Evolutionary conservation across 2,113 vertebrate genomes (phyloP).

Genomic region (Phalacrocorax aristotelis): DNA sequence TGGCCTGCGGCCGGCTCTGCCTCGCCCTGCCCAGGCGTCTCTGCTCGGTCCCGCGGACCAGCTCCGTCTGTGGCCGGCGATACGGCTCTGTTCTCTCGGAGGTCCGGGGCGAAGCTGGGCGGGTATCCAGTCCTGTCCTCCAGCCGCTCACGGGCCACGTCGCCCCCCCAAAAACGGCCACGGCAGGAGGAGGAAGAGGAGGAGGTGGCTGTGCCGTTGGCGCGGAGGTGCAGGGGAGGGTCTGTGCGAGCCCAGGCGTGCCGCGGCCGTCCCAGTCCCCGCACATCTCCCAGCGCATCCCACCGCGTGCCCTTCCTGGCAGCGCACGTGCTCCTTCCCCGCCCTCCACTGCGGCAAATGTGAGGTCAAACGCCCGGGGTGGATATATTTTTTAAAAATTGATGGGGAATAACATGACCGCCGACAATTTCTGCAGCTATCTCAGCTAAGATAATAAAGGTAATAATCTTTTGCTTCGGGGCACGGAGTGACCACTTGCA

Average conservation of each 20-base stretch:
- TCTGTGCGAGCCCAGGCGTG: not conserved
- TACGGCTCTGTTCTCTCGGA: not conserved
- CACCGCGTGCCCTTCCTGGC: not conserved
- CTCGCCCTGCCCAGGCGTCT: not conserved
- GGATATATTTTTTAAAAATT: not conserved
- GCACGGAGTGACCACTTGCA: not conserved
- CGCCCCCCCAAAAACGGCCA: not conserved
- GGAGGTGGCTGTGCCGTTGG: not conserved
- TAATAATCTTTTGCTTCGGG: conserved; percentile 10
- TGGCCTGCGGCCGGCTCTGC: not conserved
- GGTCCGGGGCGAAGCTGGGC: not conserved
- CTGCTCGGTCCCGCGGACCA: not conserved
- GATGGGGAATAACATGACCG: not conserved
- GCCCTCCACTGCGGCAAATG: not conserved
- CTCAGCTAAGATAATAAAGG: conserved; percentile 1
- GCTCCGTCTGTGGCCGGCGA: not conserved
- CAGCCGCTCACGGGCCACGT: not conserved
- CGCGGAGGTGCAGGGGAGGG: not conserved
- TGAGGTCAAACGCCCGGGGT: not conserved
- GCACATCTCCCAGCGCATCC: not conserved
- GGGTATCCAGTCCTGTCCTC: not conserved
- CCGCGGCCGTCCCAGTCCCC: not conserved
- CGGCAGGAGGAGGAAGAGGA: not conserved
- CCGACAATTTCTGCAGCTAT: not conserved
- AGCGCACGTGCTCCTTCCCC: not conserved